Evolutionary conservation across 2,888 invertebrate genomes (phyloP), one percentile per base, ranked within the genome.

Genomic region (Sceliomorpha sp.): DNA sequence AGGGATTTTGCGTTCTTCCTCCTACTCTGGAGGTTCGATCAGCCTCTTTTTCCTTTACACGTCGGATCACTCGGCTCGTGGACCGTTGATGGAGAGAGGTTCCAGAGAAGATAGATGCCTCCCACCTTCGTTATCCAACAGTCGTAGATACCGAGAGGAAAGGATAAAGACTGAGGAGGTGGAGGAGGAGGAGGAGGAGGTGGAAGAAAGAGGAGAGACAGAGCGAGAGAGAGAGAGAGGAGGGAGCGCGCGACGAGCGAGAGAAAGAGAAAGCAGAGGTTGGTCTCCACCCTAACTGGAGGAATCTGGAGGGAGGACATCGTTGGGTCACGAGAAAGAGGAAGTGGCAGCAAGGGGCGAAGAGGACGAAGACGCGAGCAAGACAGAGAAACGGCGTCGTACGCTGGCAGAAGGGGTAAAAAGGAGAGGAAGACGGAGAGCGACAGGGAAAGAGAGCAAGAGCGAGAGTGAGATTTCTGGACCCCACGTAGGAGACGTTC

Each of bases 401-500:
- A 45, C 62, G 62, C 47, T 62, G 47, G 40, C 68, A 68, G 60
- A 72, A 70, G 70, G 64, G 73, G 73, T 56, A 59, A 64, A 58
- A 68, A 27, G 72, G 75, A 75, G 75, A 68, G 50, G 48, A 63
- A 55, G 63, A 26, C 10, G 55, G 45, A 53, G 40, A 24, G 40
- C 44, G 64, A 48, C 32, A 48, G 67, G 44, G 69, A 67, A 55
- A 67, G 71, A 72, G 73, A 76, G 75, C 70, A 71, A 74, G 72
- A 69, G 71, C 67, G 72, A 69, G 64, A 68, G 70, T 66, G 63
- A 76, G 75, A 81, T 80, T 78, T 76, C 83, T 80, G 84, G 85
- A 86, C 78, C 77, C 80, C 77, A 80, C 78, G 81, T 79, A 81
- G 82, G 81, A 85, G 86, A 86, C 87, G 87, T 87, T 87, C 87